Base-by-base conservation (phyloP, 2,888 invertebrate species). In the Zhuqinia jingwanae region DNA sequence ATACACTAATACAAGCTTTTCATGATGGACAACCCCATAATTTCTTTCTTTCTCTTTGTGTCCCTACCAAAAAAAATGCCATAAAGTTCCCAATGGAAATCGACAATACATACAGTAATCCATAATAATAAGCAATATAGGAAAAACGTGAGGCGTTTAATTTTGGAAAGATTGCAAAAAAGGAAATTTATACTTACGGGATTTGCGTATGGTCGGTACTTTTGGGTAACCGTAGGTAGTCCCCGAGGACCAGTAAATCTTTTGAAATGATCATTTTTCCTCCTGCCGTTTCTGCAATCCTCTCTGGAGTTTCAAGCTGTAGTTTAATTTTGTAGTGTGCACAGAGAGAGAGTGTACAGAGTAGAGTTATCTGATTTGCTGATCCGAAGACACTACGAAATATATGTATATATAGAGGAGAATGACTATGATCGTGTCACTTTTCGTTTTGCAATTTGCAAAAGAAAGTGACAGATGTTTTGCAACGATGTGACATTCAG, bases 221-320 rank as follows among this genome's bases (percentile, higher is more conserved):
- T 75, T 90, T 90, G 36, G 90, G 90, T n/a, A 90, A 88, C n/a
- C 90, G 85, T 30, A 90, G 88, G 81, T 90, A 90, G 82, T 90
- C 90, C 45, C 90, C 90, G 22, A 90, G 87, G 65, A 90, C 90
- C 5, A 90, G 89, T 20, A 90, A 79, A 85, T 90, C 90, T 87
- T 90, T 90, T 30, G 90, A 89, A 83, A 90, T 90, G 84, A 90
- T 90, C 90, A 90, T 90, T 58, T 73, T 88, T 42, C 36, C 20
- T 36, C 17, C 13, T 45, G 20, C 45, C 45, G 42, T 42, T 22
- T 63, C 17, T 36, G 15, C 56, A 17, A 53, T 17, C 0, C 8
- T 53, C 8, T 36, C 36, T 8, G 8, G 8, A 3, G 36, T 36
- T 36, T 8, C 36, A n/a, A n/a, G n/a, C 36, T 6, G 36, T 36